Base-by-base conservation (phyloP, 2,113 vertebrate genomes). In the Ochotona princeps region DNA sequence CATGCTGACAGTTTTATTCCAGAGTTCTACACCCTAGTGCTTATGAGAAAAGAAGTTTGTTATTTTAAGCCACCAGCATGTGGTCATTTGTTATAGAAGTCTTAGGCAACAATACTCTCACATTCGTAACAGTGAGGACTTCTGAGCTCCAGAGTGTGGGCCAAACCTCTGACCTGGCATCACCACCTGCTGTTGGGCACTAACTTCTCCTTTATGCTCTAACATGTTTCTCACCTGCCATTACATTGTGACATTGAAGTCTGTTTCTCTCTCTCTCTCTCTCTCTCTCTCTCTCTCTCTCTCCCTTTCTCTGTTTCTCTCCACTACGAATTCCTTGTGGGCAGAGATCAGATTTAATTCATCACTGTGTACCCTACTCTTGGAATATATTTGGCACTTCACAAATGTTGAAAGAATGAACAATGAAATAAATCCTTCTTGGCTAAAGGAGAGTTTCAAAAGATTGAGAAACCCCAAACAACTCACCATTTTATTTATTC, bases 201-300 rank as follows among this genome's bases (percentile, higher is more conserved):
- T 90, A 14, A 7, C 44, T 17, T 0, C 6, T 26, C 10, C 66
- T 54, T 15, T 28, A 7, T 1, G n/a, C 17, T 9, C 4, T 13
- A 5, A n/a, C 6, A 2, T 0, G 0, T 12, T 10, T 20, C 60
- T 57, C 2, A 1, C 38, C 49, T 82, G 6, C 0, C 17, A 0
- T 8, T 30, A 7, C 13, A 0, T 25, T 28, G 7, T 17, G 2
- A 7, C 13, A 0, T 25, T 28, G 7, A 17, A 12, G 72, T 49
- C 26, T 5, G 4, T 54, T 32, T 47, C 67, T 13, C 61, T 65
- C 21, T 65, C 30, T 51, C 57, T 38, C 84, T 83, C 20, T 70
- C 32, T 70, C 28, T 44, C 38, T 44, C 38, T 44, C 38, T 44
- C 38, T 44, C 38, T 44, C 38, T 44, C n/a, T n/a, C n/a, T n/a